Conservation (phyloP, 1,140 invertebrate species). For the Drosophila orena region DNA sequence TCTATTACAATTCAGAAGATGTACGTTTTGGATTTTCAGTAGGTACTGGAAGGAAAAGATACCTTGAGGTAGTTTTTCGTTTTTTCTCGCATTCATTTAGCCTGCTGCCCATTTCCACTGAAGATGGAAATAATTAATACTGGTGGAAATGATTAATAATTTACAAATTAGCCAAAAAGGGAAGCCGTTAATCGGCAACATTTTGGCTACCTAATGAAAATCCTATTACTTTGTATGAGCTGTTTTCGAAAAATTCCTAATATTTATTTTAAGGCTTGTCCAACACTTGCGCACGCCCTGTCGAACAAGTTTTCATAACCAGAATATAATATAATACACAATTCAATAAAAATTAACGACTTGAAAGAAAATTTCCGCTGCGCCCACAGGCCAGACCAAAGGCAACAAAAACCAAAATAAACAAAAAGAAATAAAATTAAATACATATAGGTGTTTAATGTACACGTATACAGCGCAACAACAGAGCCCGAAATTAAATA, state of each 20-base stretch:
- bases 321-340: slow-evolving; percentile 54
- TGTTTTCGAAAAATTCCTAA: neutral
- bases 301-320: slow-evolving; percentile 46
- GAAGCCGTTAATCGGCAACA: neutral
- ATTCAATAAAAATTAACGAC: slow-evolving; percentile 74
- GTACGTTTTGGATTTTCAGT: neutral
- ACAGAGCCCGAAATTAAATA: slow-evolving; percentile 32
- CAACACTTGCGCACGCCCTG: slow-evolving; percentile 19
- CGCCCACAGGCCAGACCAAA: slow-evolving; percentile 43
- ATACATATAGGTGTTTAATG: slow-evolving; percentile 39
- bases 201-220: neutral
- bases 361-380: slow-evolving; percentile 73
- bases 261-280: neutral
- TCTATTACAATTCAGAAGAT: slow-evolving; percentile 34
- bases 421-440: slow-evolving; percentile 48
- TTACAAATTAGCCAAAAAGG: neutral
- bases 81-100: too few relatives aligned
- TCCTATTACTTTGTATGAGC: neutral
- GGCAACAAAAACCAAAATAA: slow-evolving; percentile 54
- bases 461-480: slow-evolving; percentile 21
- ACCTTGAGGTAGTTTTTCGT: neutral
- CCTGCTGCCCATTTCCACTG: too few relatives aligned
- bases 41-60: neutral
- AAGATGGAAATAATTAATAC: neutral
- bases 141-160: neutral